phyloP scores from a whole-genome alignment of 2,113 vertebrate genomes.

The Philantomba maxwellii region DNA sequence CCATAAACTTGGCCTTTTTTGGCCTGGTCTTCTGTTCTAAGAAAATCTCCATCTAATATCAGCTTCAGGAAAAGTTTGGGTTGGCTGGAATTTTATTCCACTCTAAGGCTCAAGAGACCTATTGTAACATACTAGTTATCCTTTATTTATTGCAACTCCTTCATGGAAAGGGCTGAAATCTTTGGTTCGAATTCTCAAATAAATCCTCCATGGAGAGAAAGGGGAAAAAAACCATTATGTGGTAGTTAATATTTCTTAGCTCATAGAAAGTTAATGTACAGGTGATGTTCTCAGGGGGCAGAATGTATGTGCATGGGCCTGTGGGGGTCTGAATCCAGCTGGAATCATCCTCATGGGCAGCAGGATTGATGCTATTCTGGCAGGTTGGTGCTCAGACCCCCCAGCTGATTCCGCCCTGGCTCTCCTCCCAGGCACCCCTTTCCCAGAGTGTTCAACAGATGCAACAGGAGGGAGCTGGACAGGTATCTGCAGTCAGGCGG shows the following conservation, averaged over 20 bases:
- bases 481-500: conserved; percentile 92
- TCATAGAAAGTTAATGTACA: neutral
- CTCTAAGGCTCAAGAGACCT: neutral
- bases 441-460: conserved; percentile 91
- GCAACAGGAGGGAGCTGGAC: conserved; percentile 90
- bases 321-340: neutral
- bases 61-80: neutral
- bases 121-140: neutral
- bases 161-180: neutral
- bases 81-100: neutral
- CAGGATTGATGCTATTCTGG: neutral
- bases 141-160: neutral
- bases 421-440: conserved; percentile 87
- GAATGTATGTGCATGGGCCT: neutral
- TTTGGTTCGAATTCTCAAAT: neutral
- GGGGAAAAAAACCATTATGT: neutral
- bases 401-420: neutral
- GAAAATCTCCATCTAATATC: neutral
- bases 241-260: neutral
- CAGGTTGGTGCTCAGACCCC: neutral
- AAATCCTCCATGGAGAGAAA: neutral
- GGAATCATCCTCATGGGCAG: neutral
- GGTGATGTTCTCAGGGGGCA: neutral
- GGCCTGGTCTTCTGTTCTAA: neutral
- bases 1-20: neutral